phyloP scores from a whole-genome alignment of 2,113 vertebrate species.

The Mirza zaza region DNA sequence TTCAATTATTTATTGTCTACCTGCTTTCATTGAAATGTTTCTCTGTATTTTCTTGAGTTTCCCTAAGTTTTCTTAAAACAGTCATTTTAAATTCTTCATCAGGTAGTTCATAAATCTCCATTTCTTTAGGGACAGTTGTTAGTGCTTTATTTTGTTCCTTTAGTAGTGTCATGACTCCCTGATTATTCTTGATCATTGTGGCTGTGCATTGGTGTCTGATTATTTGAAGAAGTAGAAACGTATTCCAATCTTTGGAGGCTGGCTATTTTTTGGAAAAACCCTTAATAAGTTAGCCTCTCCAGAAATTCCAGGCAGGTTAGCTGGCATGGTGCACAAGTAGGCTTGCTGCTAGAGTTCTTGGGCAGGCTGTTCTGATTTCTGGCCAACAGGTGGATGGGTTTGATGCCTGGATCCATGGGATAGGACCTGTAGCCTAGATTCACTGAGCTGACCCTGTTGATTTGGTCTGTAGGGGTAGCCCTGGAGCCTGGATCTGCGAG shows the following conservation, averaged over 20 bases:
- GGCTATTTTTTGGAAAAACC: accelerated
- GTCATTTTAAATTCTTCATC: neutral
- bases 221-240: neutral
- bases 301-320: neutral
- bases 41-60: neutral
- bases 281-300: neutral
- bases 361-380: neutral
- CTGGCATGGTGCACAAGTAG: neutral
- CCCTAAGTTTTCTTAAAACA: neutral
- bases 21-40: neutral
- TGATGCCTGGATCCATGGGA: neutral
- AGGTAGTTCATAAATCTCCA: neutral
- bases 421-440: neutral
- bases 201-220: neutral
- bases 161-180: neutral
- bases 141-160: neutral
- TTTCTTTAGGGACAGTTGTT: neutral
- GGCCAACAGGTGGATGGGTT: neutral
- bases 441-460: neutral
- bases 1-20: neutral
- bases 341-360: neutral
- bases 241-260: neutral
- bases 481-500: neutral
- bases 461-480: neutral
- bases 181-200: neutral